Conservation (phyloP, 2,888 invertebrate genomes). For the Aquatica leii region DNA sequence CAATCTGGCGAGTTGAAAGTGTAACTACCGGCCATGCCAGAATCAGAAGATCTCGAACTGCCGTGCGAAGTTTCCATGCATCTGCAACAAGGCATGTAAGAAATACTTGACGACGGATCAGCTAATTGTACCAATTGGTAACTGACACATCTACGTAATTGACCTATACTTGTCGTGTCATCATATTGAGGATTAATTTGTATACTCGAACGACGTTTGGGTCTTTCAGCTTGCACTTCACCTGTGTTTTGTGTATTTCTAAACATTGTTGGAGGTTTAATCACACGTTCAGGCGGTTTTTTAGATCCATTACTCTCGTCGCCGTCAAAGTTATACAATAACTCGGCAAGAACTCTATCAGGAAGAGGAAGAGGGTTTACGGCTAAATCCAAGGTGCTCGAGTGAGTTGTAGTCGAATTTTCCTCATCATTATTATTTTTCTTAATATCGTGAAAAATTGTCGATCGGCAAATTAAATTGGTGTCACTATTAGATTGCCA, state of each 20-base stretch:
- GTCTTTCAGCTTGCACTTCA: conserved; percentile 55
- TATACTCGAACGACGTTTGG: conserved; percentile 59
- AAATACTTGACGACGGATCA: conserved; percentile 29
- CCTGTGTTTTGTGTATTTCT: conserved; percentile 38
- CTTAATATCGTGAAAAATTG: conserved; percentile 21
- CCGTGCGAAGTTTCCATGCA: conserved; percentile 61
- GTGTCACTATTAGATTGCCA: conserved; percentile 61
- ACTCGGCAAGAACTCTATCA: conserved; percentile 64
- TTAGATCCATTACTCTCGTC: conserved; percentile 28
- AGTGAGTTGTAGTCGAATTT: conserved; percentile 62
- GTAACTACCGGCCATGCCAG: conserved; percentile 86
- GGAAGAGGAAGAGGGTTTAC: conserved; percentile 60
- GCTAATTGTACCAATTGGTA: conserved; percentile 60
- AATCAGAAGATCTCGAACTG: conserved; percentile 81
- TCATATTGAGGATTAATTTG: conserved; percentile 48
- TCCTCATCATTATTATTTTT: conserved; percentile 37
- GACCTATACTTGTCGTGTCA: conserved; percentile 17
- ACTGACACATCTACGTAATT: conserved; percentile 61
- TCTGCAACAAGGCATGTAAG: conserved; percentile 46
- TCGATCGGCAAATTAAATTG: conserved; percentile 47
- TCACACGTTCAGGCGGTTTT: conserved; percentile 50
- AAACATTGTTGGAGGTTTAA: conserved; percentile 70
- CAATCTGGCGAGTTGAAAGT: conserved; percentile 77
- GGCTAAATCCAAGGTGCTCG: conserved; percentile 66
- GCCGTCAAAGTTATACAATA: conserved; percentile 62